phyloP scores from a whole-genome alignment of 1,140 invertebrate species.

The Brachionus plicatilis region DNA sequence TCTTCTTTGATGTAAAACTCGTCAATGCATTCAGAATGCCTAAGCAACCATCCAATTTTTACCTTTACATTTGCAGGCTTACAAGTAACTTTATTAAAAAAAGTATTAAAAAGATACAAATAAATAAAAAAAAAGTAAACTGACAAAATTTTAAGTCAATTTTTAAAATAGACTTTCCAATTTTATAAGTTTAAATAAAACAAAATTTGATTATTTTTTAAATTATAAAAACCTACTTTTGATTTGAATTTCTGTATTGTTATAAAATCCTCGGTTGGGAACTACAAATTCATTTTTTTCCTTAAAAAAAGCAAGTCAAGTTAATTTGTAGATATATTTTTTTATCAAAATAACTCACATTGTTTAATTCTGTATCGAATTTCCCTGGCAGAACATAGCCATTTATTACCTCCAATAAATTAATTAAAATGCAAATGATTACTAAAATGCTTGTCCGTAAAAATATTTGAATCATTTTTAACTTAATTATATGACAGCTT shows the following conservation, averaged over 20 bases:
- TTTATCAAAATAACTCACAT: not conserved
- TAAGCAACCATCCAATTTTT: not conserved
- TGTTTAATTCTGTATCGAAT: not conserved
- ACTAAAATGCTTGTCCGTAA: not conserved
- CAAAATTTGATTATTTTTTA: too few relatives aligned
- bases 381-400: not conserved
- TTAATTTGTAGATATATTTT: not conserved
- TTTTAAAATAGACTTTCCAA: not conserved
- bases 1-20: constrained; percentile 15
- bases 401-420: not conserved
- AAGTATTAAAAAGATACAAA: not conserved
- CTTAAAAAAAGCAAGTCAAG: not conserved
- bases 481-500: not conserved
- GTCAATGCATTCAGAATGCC: constrained; percentile 12
- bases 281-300: not conserved
- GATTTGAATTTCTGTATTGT: not conserved
- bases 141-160: too few relatives aligned
- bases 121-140: too few relatives aligned
- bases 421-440: not conserved
- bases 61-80: not conserved
- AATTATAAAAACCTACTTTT: not conserved
- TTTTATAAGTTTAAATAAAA: too few relatives aligned
- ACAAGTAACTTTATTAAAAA: not conserved
- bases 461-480: constrained; percentile 2
- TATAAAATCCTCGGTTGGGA: constrained; percentile 10